phyloP scores from a whole-genome alignment of 2,888 invertebrate genomes.

The Leptodirus hochenwartii region DNA sequence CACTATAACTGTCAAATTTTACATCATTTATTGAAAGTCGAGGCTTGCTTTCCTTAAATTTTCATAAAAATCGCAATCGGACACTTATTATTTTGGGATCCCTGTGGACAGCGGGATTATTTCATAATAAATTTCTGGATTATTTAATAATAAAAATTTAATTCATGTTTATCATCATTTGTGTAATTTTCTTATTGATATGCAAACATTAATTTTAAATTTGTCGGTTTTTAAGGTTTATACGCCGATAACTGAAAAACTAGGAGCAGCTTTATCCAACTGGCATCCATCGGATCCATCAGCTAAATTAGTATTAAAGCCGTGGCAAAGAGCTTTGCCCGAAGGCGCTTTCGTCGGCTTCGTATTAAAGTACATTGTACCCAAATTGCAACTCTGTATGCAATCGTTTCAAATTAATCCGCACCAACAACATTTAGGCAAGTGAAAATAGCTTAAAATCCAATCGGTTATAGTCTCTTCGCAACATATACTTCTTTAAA shows the following conservation, averaged over 20 bases:
- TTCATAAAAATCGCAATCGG: too few relatives aligned
- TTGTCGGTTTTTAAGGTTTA: slow-evolving; percentile 50
- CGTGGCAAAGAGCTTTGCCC: slow-evolving; percentile 56
- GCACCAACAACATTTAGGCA: slow-evolving; percentile 49
- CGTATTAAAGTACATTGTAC: slow-evolving; percentile 70
- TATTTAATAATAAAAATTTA: too few relatives aligned
- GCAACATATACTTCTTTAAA: too few relatives aligned
- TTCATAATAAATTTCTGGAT: too few relatives aligned
- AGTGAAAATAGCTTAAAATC: slow-evolving; percentile 8
- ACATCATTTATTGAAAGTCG: too few relatives aligned
- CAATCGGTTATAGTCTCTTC: too few relatives aligned
- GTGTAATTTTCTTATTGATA: slow-evolving; percentile 26
- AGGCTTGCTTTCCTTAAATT: too few relatives aligned
- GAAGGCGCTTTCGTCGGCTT: slow-evolving; percentile 62
- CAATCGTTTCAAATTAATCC: slow-evolving; percentile 49
- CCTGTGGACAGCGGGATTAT: too few relatives aligned
- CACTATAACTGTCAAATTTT: too few relatives aligned
- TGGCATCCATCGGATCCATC: slow-evolving; percentile 95
- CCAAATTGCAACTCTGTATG: slow-evolving; percentile 62
- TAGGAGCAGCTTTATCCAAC: slow-evolving; percentile 70
- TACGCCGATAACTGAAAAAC: slow-evolving; percentile 79
- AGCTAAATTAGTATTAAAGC: slow-evolving; percentile 76
- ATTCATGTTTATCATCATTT: slow-evolving; percentile 41
- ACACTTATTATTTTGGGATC: too few relatives aligned
- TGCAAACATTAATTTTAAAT: slow-evolving; percentile 15